These are phyloP conservation scores for Metridium senile DNA, from an alignment of 92 coral and sea anemone species.

Conservation along the genomic window DNA sequence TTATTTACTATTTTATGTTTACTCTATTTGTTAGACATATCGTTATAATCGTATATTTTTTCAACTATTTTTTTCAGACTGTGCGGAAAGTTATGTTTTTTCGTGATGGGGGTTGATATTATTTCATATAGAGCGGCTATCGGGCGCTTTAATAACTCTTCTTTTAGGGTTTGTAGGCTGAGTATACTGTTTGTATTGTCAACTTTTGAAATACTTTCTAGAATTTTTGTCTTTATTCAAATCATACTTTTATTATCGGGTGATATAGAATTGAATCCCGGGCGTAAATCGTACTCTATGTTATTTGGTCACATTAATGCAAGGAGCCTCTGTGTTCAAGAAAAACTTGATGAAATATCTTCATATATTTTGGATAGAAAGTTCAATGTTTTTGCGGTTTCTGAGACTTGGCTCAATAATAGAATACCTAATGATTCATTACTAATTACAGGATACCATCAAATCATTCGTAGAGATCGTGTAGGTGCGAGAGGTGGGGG, in stretches of 20 bases:
- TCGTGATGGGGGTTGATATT: no score
- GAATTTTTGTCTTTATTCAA: background rate
- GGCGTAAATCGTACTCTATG: background rate
- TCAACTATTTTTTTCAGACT: no score
- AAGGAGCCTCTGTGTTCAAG: background rate
- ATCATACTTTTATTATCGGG: background rate
- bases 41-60: no score
- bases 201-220: background rate
- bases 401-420: background rate
- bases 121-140: no score
- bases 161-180: no score
- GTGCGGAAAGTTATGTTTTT: no score
- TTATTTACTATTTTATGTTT: no score
- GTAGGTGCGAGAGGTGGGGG: conserved; percentile 37
- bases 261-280: background rate
- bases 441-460: conserved; percentile 18
- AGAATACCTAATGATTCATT: background rate
- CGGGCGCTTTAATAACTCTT: no score
- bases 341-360: background rate
- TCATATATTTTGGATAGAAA: background rate
- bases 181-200: no score
- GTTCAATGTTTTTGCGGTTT: background rate
- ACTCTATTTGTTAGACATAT: no score
- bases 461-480: conserved; percentile 24
- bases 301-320: background rate